phyloP scores from a whole-genome alignment of 2,797 vertebrate genomes.

The Halcyon badia region DNA sequence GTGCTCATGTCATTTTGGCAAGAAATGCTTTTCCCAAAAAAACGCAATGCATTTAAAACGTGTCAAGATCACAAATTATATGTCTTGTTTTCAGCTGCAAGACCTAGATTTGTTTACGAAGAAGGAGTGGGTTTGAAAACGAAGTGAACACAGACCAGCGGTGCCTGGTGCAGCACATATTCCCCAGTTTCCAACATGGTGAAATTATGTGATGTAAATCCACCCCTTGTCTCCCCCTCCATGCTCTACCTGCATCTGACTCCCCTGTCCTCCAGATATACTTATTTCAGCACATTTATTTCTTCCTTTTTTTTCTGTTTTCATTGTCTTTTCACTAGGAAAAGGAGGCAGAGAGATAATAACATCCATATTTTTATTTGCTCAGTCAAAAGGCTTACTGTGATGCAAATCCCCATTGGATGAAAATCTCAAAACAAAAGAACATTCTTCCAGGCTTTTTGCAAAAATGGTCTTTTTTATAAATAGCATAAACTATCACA shows the following conservation, averaged over 20 bases:
- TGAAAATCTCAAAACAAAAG: neutral
- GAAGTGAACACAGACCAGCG: neutral
- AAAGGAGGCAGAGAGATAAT: neutral
- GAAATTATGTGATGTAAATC: neutral
- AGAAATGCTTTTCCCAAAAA: neutral
- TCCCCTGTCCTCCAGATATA: neutral
- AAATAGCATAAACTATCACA: neutral
- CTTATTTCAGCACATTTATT: neutral
- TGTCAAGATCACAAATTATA: neutral
- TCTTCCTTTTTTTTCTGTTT: neutral
- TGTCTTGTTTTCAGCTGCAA: neutral
- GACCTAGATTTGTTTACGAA: neutral
- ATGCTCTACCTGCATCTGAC: neutral
- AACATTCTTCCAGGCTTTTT: neutral
- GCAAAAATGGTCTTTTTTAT: neutral
- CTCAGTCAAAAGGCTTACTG: neutral
- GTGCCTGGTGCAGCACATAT: neutral
- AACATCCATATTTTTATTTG: neutral
- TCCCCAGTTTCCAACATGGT: neutral
- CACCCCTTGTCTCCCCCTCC: neutral
- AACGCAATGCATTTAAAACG: neutral
- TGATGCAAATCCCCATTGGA: neutral
- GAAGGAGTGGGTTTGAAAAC: neutral
- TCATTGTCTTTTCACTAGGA: neutral
- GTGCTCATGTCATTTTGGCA: neutral